Base-by-base conservation (phyloP, 2,113 vertebrate genomes). In the Leptosomus discolor region DNA sequence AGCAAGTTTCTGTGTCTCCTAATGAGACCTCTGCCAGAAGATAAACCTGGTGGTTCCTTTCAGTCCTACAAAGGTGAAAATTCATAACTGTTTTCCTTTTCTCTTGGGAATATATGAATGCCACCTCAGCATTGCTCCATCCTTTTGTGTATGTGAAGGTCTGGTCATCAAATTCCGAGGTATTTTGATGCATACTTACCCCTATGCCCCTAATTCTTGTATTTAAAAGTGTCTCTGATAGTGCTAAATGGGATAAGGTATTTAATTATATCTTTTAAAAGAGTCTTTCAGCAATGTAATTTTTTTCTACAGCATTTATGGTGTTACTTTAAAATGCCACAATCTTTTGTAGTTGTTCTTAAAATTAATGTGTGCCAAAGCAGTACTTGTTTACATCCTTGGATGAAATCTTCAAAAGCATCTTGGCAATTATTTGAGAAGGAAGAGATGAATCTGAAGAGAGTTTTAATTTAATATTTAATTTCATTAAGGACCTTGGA, bases 401-500 rank as follows among this genome's bases (percentile, higher is more conserved):
- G 91, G 85, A 95, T 93, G 75, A 92, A 95, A 95, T 93, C 91
- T 93, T 95, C 85, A 97, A 80, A 96, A 94, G 43, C 24, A 58
- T 58, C 46, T 89, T 92, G 51, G 64, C 64, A 97, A 97, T 96
- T 95, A 95, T 96, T 94, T 94, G 86, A 91, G 92, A 97, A 92
- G 79, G 91, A 95, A 94, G 76, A 89, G 51, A 95, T 75, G 68
- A 92, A 87, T 94, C 56, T 97, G 91, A 96, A 96, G 94, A 96
- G 95, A 94, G 91, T 92, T 96, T 92, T 96, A 97, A 94, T 94
- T 96, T 96, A 96, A 94, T 95, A 96, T 95, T 97, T 96, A 95
- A 96, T 95, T 95, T 96, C 63, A 92, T 96, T 96, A 97, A 96
- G 95, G 76, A 92, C 84, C 84, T 92, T 97, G 91, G 84, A 96